phyloP scores from a whole-genome alignment of 1,140 invertebrate genomes.

The Drosophila sucinea region DNA sequence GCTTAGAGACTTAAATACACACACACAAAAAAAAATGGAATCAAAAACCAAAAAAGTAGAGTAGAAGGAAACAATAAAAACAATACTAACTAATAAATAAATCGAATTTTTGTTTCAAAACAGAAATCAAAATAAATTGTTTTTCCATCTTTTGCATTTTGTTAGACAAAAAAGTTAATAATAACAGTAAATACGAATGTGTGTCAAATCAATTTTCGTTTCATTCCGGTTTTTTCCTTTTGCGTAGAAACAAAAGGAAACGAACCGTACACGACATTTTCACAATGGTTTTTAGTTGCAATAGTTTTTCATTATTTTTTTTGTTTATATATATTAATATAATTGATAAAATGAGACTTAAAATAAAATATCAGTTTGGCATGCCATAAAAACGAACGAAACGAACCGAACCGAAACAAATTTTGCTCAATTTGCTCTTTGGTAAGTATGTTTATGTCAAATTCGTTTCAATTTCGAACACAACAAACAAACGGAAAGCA shows the following conservation, averaged over 20 bases:
- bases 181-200: conserved; percentile 39
- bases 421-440: conserved; percentile 50
- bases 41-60: neutral
- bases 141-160: conserved; percentile 22
- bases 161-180: conserved; percentile 40
- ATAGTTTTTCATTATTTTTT: conserved; percentile 17
- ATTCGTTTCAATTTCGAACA: conserved; percentile 51
- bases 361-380: neutral
- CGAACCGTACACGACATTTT: neutral
- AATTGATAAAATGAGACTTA: neutral
- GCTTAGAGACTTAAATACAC: neutral
- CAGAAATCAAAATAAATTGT: conserved; percentile 24
- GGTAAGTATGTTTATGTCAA: conserved; percentile 60
- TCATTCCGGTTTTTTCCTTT: neutral
- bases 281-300: conserved; percentile 1
- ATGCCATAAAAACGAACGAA: neutral
- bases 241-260: neutral
- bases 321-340: conserved; percentile 7
- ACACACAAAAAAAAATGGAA: neutral
- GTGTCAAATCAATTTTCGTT: conserved; percentile 17
- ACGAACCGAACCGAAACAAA: conserved; percentile 49
- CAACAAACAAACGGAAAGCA: conserved; percentile 17
- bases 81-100: conserved; percentile 1
- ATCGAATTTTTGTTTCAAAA: conserved; percentile 26
- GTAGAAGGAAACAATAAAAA: neutral